Evolutionary conservation across 2,888 invertebrate species (phyloP).

Genomic region (Bedellia somnulentella): DNA sequence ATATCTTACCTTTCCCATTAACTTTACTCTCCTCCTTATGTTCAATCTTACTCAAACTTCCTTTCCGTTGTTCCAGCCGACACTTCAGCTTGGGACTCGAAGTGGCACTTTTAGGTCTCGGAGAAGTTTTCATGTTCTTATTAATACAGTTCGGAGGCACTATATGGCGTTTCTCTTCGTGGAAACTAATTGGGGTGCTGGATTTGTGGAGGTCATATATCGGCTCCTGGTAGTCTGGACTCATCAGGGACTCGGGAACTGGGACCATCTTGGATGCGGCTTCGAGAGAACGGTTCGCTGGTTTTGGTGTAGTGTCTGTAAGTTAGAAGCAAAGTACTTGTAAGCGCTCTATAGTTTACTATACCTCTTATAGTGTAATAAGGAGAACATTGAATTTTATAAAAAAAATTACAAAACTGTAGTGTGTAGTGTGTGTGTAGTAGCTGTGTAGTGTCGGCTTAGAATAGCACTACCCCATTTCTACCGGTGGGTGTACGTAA

Average conservation of each 20-base stretch:
- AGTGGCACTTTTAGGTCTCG: constrained; percentile 47
- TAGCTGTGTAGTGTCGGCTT: too few species aligned
- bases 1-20: constrained; percentile 31
- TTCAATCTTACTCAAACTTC: constrained; percentile 30
- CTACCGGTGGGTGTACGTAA: too few species aligned
- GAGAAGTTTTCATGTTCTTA: constrained; percentile 36
- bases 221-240: constrained; percentile 71
- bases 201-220: constrained; percentile 45
- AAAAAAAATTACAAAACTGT: too few species aligned
- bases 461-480: too few species aligned
- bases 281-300: constrained; percentile 65
- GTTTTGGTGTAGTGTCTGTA: constrained; percentile 15
- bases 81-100: constrained; percentile 46
- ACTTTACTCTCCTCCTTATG: constrained; percentile 17
- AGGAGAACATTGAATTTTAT: too few species aligned
- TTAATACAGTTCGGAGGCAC: constrained; percentile 14
- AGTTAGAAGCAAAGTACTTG: too few species aligned
- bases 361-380: too few species aligned
- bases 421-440: too few species aligned
- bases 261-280: constrained; percentile 86
- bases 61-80: constrained; percentile 43
- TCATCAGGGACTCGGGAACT: constrained; percentile 85
- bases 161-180: constrained; percentile 27
- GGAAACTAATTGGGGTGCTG: constrained; percentile 34
- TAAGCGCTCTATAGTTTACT: too few species aligned